Evolutionary conservation across 1,140 invertebrate genomes (phyloP).

Genomic region (Bactericera cockerelli): DNA sequence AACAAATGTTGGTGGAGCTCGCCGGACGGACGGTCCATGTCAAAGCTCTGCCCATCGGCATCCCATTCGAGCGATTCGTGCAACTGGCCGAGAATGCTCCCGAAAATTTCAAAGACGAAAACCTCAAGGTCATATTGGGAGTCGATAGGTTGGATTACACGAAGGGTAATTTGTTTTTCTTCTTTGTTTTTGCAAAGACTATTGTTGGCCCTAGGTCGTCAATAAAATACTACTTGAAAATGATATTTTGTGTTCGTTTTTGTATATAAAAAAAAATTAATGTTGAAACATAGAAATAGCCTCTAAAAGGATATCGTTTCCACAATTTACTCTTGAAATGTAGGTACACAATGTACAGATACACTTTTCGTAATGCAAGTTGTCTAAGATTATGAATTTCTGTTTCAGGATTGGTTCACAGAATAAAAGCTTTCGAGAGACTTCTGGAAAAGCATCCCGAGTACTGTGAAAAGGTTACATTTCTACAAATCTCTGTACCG

Average conservation of each 20-base stretch:
- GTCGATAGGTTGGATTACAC: conserved; percentile 84
- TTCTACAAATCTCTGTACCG: conserved; percentile 74
- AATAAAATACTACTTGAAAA: too few species aligned
- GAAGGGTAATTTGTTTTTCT: conserved; percentile 62
- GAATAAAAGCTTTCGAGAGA: conserved; percentile 67
- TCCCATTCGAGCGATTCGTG: conserved; percentile 74
- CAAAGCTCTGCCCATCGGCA: conserved; percentile 67
- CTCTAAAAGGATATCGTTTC: too few species aligned
- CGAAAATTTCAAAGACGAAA: conserved; percentile 40
- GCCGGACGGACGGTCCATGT: conserved; percentile 68
- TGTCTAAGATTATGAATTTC: too few species aligned
- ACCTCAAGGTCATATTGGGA: conserved; percentile 67
- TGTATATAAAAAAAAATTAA: too few species aligned
- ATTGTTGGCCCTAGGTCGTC: too few species aligned
- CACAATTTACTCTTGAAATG: too few species aligned
- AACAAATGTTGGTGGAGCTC: conserved; percentile 75
- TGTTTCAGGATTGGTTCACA: conserved; percentile 67
- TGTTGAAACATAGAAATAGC: too few species aligned
- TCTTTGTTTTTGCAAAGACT: too few species aligned
- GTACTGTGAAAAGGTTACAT: conserved; percentile 59
- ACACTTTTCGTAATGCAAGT: too few species aligned
- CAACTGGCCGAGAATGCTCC: conserved; percentile 62
- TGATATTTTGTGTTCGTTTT: too few species aligned
- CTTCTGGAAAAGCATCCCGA: conserved; percentile 72
- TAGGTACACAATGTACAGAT: too few species aligned